Base-by-base conservation (phyloP, 2,888 invertebrate species). In the Pocota personata region DNA sequence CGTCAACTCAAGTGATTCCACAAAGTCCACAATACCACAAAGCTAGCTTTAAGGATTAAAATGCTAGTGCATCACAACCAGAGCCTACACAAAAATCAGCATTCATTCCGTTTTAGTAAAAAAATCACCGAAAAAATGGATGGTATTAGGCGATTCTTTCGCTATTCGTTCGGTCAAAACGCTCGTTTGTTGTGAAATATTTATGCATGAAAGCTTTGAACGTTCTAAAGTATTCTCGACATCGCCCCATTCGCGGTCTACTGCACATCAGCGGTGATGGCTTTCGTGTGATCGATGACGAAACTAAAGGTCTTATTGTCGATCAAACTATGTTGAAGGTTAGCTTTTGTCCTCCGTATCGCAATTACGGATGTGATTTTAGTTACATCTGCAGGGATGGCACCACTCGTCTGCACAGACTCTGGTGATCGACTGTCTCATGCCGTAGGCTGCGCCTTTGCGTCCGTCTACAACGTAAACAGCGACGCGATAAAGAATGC, bases 281-380 rank as follows among this genome's bases (percentile, higher is more conserved):
- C 0, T 93, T 99, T 50, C 94, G 99, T 24, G 99, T 99, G 3
- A 99, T 99, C 1, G 99, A 99, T 92, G 99, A 99, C 90, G 98
- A 99, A 92, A 99, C 98, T 32, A 99, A 99, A 93, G 99, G 99
- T 35, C 95, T 99, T 87, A 98, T 99, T 88, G 99, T 99, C 40
- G 99, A 99, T 93, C 99, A 99, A 93, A 99, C 99, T 24, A 99
- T 99, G 87, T 99, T 99, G 93, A 99, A 99, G 93, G 99, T 99
- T 3, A 99, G 99, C n/a, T 99, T 99, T 93, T 99, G 99, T 93
- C 99, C 99, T 6, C 99, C 99, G 1, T 99, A 99, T 93, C 95
- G 99, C 83, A 98, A 98, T 92, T 98, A 99, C 91, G 99, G 99
- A 90, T 95, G 98, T 88, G 99, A 99, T 19, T 99, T 88, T 93